Evolutionary conservation across 2,797 vertebrate genomes (phyloP), one percentile per base, ranked within the genome.

Genomic region (Melanotaenia trifasciata): DNA sequence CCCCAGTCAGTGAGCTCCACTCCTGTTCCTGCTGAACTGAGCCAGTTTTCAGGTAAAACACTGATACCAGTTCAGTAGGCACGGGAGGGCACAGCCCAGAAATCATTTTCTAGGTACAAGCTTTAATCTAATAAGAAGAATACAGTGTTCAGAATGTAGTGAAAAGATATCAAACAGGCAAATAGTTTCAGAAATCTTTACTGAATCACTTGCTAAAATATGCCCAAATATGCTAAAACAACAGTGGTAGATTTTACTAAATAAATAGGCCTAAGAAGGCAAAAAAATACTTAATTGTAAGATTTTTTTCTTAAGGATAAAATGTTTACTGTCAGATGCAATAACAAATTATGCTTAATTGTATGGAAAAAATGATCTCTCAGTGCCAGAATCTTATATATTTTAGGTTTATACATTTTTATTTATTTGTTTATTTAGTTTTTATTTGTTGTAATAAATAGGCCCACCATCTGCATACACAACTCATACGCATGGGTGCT

Each of bases 21-120:
- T 98, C 96, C 97, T 98, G 98, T 99, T 99, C 97, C 98, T 99
- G 98, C 97, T 99, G 97, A 98, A 98, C 97, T 99, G 98, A 99
- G 97, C 97, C 97, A 99, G 98, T 97, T 93, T 96, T 93, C 72
- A 83, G 78, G 73, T 80, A 16, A 87, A 90, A 95, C 93, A 95
- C 95, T 95, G 95, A 95, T 95, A 95, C 95, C 95, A 96, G 95
- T 94, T 95, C 90, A 95, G 95, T 95, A 96, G 95, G 95, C 94
- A 96, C 95, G 69, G 92, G 94, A 95, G 94, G 91, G 87, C 86
- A 83, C 77, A 91, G 92, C 92, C 94, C 94, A 5, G 43, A 70
- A 36, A 20, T 70, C n/a, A 1, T 58, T 35, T 50, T 9, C 51
- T 30, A 47, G 24, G 51, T n/a, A 32, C 61, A 33, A 0, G 38